Conservation (phyloP, 2,113 vertebrate species). For the Lutjanus erythropterus region DNA sequence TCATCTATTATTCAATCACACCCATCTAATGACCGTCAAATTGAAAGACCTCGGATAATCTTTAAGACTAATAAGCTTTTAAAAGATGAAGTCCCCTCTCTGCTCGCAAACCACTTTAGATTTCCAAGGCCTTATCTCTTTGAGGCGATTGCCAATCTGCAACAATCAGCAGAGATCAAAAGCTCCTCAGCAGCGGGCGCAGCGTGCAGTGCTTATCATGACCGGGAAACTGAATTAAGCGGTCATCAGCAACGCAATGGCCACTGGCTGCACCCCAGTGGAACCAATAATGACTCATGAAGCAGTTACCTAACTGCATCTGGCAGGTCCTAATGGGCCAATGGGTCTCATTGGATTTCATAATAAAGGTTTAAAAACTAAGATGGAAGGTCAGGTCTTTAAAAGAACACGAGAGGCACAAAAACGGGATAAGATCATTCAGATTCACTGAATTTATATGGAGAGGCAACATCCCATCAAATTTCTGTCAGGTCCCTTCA, state of each 20-base stretch:
- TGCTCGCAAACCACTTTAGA: constrained; percentile 48
- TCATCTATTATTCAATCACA: constrained; percentile 73
- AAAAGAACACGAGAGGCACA: constrained; percentile 13
- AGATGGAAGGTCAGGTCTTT: constrained; percentile 41
- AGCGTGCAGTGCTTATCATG: constrained; percentile 31
- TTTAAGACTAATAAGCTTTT: constrained; percentile 67
- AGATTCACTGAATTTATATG: constrained; percentile 20
- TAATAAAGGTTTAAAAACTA: constrained; percentile 52
- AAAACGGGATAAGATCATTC: constrained; percentile 5
- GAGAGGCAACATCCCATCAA: constrained; percentile 34
- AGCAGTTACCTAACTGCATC: constrained; percentile 43
- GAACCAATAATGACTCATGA: constrained; percentile 38
- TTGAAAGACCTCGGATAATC: constrained; percentile 71
- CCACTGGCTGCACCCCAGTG: constrained; percentile 26
- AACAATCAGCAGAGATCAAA: constrained; percentile 72
- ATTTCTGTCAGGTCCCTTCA: constrained; percentile 29
- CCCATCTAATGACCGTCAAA: constrained; percentile 67
- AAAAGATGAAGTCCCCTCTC: constrained; percentile 64
- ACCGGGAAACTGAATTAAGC: constrained; percentile 64
- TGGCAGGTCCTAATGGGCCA: constrained; percentile 54
- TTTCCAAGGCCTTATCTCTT: constrained; percentile 66
- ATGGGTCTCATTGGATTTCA: constrained; percentile 45
- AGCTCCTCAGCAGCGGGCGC: constrained; percentile 50
- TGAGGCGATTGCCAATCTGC: constrained; percentile 64
- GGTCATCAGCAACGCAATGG: constrained; percentile 38